phyloP scores from a whole-genome alignment of 2,797 vertebrate species.

The Tiaroga cobitis region DNA sequence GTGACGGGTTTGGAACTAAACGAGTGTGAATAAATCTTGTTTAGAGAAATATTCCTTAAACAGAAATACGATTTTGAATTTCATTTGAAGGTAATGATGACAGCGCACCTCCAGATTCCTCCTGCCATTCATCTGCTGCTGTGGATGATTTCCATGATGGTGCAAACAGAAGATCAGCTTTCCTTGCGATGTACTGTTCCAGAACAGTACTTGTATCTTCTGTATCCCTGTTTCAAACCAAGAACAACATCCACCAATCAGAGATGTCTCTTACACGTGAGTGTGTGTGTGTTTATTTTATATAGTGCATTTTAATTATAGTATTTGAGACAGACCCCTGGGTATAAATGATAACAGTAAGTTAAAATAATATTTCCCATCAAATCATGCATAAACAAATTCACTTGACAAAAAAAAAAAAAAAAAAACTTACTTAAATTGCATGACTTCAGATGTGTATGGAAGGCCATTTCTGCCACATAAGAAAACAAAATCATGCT shows the following conservation, averaged over 20 bases:
- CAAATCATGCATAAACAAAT: background rate
- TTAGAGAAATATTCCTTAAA: background rate
- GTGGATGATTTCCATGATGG: constrained; percentile 84
- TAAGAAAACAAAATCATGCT: background rate
- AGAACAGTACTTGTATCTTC: constrained; percentile 78
- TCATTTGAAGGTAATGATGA: background rate
- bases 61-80: background rate
- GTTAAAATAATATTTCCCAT: background rate
- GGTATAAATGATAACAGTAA: background rate
- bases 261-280: background rate
- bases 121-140: constrained; percentile 73
- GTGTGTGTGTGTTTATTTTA: background rate
- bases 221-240: constrained; percentile 73
- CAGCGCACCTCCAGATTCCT: constrained; percentile 81
- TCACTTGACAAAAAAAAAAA: background rate
- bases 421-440: background rate
- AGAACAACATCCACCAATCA: background rate
- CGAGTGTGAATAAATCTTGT: background rate
- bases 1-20: too few species aligned
- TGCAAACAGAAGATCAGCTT: constrained; percentile 92
- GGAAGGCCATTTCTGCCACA: background rate
- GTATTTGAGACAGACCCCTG: background rate
- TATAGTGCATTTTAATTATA: background rate
- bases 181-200: constrained; percentile 92
- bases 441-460: background rate